Base-by-base conservation (phyloP, 1,140 invertebrate species). In the Streblospio benedicti region DNA sequence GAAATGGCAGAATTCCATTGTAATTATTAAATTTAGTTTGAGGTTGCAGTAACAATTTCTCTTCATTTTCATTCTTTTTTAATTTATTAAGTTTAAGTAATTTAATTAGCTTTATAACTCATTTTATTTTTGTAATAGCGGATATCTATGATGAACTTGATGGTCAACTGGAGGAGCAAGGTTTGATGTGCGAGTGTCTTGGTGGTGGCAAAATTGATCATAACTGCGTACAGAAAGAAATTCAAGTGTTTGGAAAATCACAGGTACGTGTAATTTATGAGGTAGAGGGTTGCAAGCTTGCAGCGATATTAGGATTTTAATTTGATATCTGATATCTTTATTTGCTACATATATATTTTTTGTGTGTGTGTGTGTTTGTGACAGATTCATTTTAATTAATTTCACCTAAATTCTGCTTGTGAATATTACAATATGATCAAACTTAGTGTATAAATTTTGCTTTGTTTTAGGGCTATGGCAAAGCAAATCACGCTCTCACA, bases 241-340 rank as follows among this genome's bases (percentile, higher is more conserved):
- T 94, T 49, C 82, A 86, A 67, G 88, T 94, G 61, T 93, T 89
- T 77, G 90, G 90, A 53, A 91, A 91, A 74, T 93, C 90, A 20
- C 85, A 89, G 80, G 85, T 85, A 73, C 73, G 63, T 54, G 16
- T 20, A 2, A 23, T 27, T 47, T 18, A n/a, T 47, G 43, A 44
- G n/a, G n/a, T n/a, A n/a, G n/a, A n/a, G n/a, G n/a, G n/a, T n/a
- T n/a, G n/a, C n/a, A n/a, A n/a, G n/a, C n/a, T 47, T 9, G 44
- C n/a, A 18, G 9, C 27, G 38, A 41, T n/a, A 41, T 12, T 12
- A 41, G 12, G 12, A 12, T 41, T 12, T 41, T 41, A 41, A 41
- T 47, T 47, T 5, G 9, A 20, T 18, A 27, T 5, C 27, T 5
- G n/a, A 18, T 5, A 47, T 4, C 6, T 9, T 18, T 47, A 20